These are phyloP conservation scores for Ostrea edulis DNA, from an alignment of 1,140 invertebrate genomes.

Conservation along the genomic window DNA sequence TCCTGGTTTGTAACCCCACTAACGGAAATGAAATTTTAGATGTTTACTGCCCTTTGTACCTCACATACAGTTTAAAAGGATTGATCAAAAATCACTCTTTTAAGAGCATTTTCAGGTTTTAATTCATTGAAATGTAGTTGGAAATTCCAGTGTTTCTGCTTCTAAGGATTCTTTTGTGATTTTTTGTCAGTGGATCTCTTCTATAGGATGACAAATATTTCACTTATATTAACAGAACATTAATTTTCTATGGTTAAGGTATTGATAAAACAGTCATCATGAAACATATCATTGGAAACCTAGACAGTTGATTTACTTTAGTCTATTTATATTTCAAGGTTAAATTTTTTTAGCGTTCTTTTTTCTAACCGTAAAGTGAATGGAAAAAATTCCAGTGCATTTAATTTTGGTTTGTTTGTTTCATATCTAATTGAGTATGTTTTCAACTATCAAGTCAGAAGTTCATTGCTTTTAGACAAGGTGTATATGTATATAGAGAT, in stretches of 20 bases:
- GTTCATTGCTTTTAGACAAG: too few relatives aligned
- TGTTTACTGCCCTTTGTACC: too few relatives aligned
- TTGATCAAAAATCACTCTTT: too few relatives aligned
- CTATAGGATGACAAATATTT: not conserved
- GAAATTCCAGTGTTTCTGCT: not conserved
- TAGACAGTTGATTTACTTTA: not conserved
- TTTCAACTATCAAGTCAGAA: too few relatives aligned
- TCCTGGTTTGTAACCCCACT: not conserved
- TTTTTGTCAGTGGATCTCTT: not conserved
- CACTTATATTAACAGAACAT: not conserved
- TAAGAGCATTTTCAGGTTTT: too few relatives aligned
- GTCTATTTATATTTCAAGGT: not conserved
- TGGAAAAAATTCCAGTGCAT: too few relatives aligned
- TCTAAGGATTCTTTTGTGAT: not conserved
- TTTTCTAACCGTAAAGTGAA: too few relatives aligned
- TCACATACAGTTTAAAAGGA: too few relatives aligned
- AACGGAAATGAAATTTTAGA: not conserved
- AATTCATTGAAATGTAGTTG: too few relatives aligned
- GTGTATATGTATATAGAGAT: too few relatives aligned
- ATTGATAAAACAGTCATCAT: not conserved
- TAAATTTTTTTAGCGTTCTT: conserved; percentile 1
- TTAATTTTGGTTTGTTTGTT: too few relatives aligned
- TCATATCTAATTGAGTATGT: too few relatives aligned
- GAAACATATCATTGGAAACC: not conserved
- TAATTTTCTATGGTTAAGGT: not conserved